Base-by-base conservation (phyloP, 2,113 vertebrate genomes). In the Sylvia atricapilla region DNA sequence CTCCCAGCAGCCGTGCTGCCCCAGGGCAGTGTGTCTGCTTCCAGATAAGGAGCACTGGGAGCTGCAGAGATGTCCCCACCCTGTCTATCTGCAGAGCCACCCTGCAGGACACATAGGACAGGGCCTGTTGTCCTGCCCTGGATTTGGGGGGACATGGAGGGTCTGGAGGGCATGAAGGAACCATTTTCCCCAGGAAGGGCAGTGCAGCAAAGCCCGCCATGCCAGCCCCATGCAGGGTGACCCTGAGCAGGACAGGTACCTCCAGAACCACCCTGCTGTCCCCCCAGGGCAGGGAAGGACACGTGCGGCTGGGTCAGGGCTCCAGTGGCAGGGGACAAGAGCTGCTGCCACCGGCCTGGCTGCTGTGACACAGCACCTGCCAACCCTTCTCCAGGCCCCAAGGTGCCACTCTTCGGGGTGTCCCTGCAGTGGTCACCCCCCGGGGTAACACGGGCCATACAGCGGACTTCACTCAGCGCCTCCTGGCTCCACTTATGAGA, bases 371-470 rank as follows among this genome's bases (percentile, higher is more conserved):
- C 6, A 23, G 30, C 33, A 1, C 39, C 59, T 37, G 41, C 2
- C 55, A 78, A 60, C n/a, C 37, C 19, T 33, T 39, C 69, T 30
- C 33, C 6, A 3, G 37, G 6, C 5, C 23, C 52, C 3, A 2
- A 25, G 59, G 49, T 46, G 86, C 21, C 28, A 13, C n/a, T 16
- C 12, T 37, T 23, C 53, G 79, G 50, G 70, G 77, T 35, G 59
- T 0, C 33, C 56, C 49, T 2, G 2, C 35, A 4, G 35, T 0
- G 1, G 12, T 2, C n/a, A 52, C 22, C 23, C 49, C 20, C 23
- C 0, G 2, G 12, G 13, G 2, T 35, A 33, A 33, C 1, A 4
- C 2, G 2, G 44, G 33, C 1, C 18, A 16, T 2, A 16, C 12
- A 17, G 11, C 2, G 41, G 49, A 17, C 37, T 6, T 55, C 82